Conservation (phyloP, 2,113 vertebrate species). For the Gavia stellata region DNA sequence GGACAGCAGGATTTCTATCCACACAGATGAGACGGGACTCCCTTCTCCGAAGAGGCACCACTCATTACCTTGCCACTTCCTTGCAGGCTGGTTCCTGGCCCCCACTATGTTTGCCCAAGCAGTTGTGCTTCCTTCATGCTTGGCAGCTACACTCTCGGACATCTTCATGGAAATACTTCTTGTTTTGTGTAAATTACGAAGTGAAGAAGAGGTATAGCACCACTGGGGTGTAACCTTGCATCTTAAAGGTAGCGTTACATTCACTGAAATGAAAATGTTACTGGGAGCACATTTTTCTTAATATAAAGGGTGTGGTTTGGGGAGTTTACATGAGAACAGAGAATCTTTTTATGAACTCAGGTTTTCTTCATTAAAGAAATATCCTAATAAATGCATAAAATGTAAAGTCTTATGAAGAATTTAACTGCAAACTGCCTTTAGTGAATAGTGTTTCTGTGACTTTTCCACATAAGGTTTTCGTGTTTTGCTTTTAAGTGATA, state of each 20-base stretch:
- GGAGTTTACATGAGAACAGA: not conserved
- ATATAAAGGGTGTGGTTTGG: not conserved
- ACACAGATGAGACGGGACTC: not conserved
- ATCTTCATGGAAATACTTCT: not conserved
- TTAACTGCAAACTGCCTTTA: not conserved
- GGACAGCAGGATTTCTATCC: not conserved
- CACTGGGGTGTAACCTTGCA: not conserved
- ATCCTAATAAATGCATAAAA: not conserved
- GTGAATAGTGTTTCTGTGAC: not conserved
- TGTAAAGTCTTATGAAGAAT: not conserved
- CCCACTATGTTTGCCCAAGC: not conserved
- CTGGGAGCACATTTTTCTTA: not conserved
- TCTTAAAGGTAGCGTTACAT: not conserved
- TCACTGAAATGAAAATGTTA: not conserved
- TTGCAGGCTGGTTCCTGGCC: not conserved
- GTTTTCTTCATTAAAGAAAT: not conserved
- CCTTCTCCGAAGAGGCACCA: rapidly evolving
- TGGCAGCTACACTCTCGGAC: not conserved
- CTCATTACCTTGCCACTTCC: not conserved
- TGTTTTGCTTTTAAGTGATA: not conserved
- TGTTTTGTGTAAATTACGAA: not conserved
- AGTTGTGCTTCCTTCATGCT: not conserved
- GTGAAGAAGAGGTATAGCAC: not conserved
- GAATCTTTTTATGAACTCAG: not conserved
- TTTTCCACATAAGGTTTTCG: not conserved